phyloP scores from a whole-genome alignment of 2,888 invertebrate species.

The Sinelater perroti region DNA sequence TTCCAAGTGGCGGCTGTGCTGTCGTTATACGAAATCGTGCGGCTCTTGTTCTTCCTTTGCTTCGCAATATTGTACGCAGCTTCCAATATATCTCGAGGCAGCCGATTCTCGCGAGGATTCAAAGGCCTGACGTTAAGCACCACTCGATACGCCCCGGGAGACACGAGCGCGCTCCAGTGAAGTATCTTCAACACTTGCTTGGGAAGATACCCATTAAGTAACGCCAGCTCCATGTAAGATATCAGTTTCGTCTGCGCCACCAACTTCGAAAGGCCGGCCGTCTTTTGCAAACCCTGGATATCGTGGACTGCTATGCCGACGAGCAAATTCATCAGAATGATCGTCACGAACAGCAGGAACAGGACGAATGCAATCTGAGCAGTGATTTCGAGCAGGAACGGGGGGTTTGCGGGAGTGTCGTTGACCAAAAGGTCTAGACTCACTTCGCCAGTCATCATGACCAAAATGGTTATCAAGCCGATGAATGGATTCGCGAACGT shows the following conservation, averaged over 20 bases:
- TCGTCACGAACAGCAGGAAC: constrained; percentile 83
- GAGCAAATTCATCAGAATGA: constrained; percentile 84
- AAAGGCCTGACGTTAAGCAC: constrained; percentile 84
- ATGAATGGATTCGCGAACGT: constrained; percentile 86
- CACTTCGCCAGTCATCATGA: constrained; percentile 90
- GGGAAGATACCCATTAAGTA: constrained; percentile 82
- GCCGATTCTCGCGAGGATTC: constrained; percentile 82
- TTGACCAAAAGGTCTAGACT: constrained; percentile 79
- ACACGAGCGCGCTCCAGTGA: constrained; percentile 80
- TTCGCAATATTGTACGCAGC: constrained; percentile 84
- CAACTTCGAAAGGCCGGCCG: constrained; percentile 82
- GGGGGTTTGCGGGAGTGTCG: constrained; percentile 79
- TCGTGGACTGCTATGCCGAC: constrained; percentile 90
- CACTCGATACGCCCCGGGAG: constrained; percentile 83
- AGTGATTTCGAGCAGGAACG: constrained; percentile 79
- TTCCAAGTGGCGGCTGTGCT: constrained; percentile 71
- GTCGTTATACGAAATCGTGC: constrained; percentile 73
- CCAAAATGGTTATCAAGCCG: constrained; percentile 83
- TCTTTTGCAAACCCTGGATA: constrained; percentile 85
- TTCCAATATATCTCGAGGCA: constrained; percentile 81
- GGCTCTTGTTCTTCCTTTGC: constrained; percentile 74
- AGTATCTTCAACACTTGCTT: constrained; percentile 77
- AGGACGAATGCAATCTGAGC: constrained; percentile 84
- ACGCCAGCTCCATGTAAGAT: constrained; percentile 82
- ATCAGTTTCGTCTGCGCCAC: constrained; percentile 88